Percentiles rank a stretch among this genome's conserved stretches.
These are phyloP conservation scores for Strigops habroptila DNA, from an alignment of 2,113 vertebrate genomes.

Conservation along the genomic window DNA sequence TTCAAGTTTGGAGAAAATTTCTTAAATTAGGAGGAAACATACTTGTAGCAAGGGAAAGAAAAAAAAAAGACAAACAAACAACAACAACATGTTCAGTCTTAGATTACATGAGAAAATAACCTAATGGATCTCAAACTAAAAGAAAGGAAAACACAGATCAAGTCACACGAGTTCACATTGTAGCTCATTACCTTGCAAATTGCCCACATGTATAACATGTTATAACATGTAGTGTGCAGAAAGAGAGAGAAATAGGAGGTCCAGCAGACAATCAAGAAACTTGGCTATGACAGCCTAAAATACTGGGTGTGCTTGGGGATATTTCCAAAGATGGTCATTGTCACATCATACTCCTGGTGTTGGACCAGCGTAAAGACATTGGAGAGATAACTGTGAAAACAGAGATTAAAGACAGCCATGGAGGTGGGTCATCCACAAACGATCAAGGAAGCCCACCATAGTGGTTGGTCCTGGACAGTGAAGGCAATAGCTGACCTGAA, in stretches of 20 bases:
- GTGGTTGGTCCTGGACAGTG: background rate
- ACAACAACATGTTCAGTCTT: background rate
- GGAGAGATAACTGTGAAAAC: background rate
- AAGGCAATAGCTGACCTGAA: background rate
- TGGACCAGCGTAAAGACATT: background rate
- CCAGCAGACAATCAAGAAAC: background rate
- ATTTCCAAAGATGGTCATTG: background rate
- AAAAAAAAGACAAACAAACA: background rate
- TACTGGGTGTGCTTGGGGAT: accelerated
- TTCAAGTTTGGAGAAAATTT: background rate
- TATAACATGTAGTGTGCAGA: background rate
- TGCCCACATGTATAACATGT: background rate
- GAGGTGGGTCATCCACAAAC: background rate
- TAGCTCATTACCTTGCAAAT: background rate
- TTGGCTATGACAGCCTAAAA: background rate
- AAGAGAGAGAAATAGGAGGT: background rate
- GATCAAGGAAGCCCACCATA: background rate
- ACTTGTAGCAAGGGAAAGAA: accelerated
- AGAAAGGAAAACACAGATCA: background rate
- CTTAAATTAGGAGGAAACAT: background rate
- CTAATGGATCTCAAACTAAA: background rate
- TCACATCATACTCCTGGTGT: background rate
- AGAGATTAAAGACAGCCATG: background rate
- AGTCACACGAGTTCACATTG: background rate
- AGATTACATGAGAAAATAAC: background rate